Conservation (phyloP, 2,797 vertebrate species). For the Calcarius lapponicus region DNA sequence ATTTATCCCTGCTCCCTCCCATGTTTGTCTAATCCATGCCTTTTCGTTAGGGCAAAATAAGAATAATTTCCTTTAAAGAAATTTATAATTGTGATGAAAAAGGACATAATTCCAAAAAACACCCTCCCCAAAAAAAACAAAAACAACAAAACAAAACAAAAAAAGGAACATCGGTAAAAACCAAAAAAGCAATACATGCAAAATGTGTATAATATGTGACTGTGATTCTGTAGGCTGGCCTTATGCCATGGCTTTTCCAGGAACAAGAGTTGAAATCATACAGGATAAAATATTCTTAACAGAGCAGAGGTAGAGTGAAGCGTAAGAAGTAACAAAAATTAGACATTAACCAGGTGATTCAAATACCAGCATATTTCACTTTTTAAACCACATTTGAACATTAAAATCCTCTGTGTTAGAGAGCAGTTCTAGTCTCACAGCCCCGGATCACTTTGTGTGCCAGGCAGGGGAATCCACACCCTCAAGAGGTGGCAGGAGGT, state of each 20-base stretch:
- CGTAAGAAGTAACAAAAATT: not conserved
- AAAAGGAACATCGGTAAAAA: not conserved
- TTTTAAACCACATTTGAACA: not conserved
- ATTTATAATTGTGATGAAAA: not conserved
- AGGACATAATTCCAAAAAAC: not conserved
- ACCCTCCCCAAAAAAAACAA: rapidly evolving
- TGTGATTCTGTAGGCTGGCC: not conserved
- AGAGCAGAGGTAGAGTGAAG: not conserved
- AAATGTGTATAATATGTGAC: not conserved
- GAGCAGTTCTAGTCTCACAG: not conserved
- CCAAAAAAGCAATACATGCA: not conserved
- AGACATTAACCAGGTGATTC: not conserved
- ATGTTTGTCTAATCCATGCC: no score
- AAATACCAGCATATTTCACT: not conserved
- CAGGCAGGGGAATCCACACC: not conserved
- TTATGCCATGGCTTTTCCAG: not conserved
- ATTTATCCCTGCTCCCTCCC: not conserved
- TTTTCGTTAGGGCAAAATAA: not conserved
- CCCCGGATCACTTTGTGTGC: rapidly evolving
- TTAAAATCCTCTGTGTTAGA: not conserved
- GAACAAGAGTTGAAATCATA: not conserved
- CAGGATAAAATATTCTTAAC: not conserved
- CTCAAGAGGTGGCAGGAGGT: rapidly evolving
- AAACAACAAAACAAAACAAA: not conserved
- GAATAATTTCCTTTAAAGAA: not conserved